Evolutionary conservation across 1,140 invertebrate species (phyloP).

Genomic region (Ceratosolen fusciceps): DNA sequence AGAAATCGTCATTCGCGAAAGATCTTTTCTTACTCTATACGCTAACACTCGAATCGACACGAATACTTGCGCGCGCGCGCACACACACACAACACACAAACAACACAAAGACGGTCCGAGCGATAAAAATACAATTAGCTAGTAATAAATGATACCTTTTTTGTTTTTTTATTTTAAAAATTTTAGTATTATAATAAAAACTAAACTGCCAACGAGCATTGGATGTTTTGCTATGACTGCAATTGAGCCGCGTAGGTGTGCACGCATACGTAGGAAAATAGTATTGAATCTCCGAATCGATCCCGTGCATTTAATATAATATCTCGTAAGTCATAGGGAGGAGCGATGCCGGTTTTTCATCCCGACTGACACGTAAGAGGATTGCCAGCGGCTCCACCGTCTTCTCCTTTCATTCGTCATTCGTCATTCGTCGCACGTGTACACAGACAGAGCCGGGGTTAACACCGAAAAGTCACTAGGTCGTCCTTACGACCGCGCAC

Average conservation of each 20-base stretch:
- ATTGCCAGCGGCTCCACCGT: neutral
- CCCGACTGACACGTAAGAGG: no score
- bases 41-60: slow-evolving; percentile 40
- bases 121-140: slow-evolving; percentile 19
- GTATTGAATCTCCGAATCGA: no score
- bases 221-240: no score
- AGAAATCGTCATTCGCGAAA: neutral
- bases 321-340: slow-evolving; percentile 7
- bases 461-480: slow-evolving; percentile 11
- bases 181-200: no score
- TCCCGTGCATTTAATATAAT: no score
- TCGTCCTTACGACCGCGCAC: slow-evolving; percentile 12
- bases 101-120: slow-evolving; percentile 17
- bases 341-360: no score
- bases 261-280: no score
- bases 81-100: no score
- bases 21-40: slow-evolving; percentile 18
- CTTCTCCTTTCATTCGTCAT: neutral
- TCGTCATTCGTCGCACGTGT: no score
- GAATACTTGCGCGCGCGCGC: slow-evolving; percentile 35
- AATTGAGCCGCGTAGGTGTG: no score
- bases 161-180: slow-evolving; percentile 5
- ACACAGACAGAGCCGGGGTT: no score
- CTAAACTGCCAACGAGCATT: no score
- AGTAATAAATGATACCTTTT: slow-evolving; percentile 5